Percentiles rank a stretch among this genome's conserved stretches.
Conservation (phyloP, 2,888 invertebrate genomes). For the Chirona hameri region DNA sequence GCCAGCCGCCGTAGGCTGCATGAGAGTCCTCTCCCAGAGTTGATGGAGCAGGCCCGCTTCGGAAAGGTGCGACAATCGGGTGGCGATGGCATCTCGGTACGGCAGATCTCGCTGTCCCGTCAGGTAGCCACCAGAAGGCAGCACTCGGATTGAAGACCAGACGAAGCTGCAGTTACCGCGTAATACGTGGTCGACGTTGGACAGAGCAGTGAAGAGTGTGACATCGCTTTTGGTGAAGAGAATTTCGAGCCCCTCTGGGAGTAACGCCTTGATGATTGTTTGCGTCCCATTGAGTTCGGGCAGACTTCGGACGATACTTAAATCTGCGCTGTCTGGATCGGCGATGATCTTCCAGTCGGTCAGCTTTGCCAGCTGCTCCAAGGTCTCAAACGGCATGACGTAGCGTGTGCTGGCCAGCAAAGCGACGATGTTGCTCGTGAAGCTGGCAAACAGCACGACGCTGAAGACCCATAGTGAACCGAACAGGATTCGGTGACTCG, state of each 20-base stretch:
- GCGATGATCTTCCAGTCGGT: not conserved
- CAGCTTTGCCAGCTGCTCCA: not conserved
- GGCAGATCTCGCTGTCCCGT: not conserved
- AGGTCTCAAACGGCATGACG: not conserved
- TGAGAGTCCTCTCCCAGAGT: not conserved
- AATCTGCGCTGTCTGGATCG: not conserved
- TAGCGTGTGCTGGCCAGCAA: constrained; percentile 38
- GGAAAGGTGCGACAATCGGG: not conserved
- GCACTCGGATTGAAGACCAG: not conserved
- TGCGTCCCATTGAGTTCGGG: not conserved
- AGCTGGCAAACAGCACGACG: constrained; percentile 38
- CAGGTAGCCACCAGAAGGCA: not conserved
- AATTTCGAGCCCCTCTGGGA: not conserved
- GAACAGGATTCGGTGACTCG: constrained; percentile 35
- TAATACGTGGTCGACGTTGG: not conserved
- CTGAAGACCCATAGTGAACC: constrained; percentile 36
- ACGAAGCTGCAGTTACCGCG: not conserved
- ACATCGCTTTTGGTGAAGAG: not conserved
- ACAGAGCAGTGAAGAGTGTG: not conserved
- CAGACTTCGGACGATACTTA: not conserved
- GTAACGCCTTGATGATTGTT: not conserved
- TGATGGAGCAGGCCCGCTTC: constrained; percentile 2
- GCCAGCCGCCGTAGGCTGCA: not conserved
- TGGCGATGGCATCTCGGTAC: not conserved
- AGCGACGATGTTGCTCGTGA: constrained; percentile 39